Percentiles rank a stretch among this genome's conserved stretches.
Conservation (phyloP, 2,113 vertebrate species). For the Eubucco bourcierii region DNA sequence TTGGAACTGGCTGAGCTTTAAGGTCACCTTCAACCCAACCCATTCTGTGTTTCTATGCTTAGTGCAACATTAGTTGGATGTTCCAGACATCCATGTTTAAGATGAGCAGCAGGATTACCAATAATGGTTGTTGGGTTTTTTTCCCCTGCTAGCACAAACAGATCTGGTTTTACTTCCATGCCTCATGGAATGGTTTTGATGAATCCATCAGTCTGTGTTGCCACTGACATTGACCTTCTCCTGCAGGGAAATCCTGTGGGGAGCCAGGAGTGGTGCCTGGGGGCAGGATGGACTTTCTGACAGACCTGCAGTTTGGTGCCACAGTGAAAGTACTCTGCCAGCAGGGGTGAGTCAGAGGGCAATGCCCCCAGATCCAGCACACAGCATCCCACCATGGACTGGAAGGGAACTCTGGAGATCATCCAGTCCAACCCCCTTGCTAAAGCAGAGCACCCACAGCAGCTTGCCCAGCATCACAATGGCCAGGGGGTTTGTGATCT, state of each 20-base stretch:
- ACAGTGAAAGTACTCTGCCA: conserved; percentile 42
- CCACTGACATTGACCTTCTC: neutral
- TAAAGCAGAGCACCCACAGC: too few relatives aligned
- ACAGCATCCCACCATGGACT: too few relatives aligned
- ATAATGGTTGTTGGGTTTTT: neutral
- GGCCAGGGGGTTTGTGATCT: too few relatives aligned
- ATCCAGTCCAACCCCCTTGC: too few relatives aligned
- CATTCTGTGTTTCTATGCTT: too few relatives aligned
- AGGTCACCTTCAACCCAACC: too few relatives aligned
- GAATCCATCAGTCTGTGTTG: fast-evolving
- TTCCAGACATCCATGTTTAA: neutral
- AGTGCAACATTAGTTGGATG: fast-evolving
- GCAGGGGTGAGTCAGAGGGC: conserved; percentile 57
- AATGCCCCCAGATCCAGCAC: neutral
- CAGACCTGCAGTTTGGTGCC: conserved; percentile 42
- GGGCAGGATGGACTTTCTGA: neutral
- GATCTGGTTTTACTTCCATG: neutral
- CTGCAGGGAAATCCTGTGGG: conserved; percentile 58
- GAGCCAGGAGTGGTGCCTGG: conserved; percentile 11
- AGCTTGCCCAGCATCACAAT: too few relatives aligned
- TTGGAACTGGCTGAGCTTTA: too few relatives aligned
- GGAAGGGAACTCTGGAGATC: too few relatives aligned
- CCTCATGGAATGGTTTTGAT: neutral
- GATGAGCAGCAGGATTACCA: neutral
- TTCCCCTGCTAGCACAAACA: neutral